Evolutionary conservation across 23 tunicate species (phyloP).

Genomic region (Oikopleura albicans): DNA sequence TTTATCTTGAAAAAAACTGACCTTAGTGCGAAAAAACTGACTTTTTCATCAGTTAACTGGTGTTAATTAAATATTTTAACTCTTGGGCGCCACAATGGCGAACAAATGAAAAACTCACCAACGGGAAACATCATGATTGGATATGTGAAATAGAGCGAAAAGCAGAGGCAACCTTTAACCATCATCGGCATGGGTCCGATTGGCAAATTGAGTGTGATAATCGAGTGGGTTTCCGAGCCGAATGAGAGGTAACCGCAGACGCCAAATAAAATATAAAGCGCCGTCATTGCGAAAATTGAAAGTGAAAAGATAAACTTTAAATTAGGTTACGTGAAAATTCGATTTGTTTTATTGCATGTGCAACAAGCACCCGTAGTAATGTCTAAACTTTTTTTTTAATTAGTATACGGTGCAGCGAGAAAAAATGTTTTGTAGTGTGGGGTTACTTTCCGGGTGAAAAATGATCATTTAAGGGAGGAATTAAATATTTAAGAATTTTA

Average conservation of each 20-base stretch:
- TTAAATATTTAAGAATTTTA: too few species aligned
- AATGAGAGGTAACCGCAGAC: conserved; percentile 93
- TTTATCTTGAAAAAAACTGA: too few species aligned
- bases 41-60: too few species aligned
- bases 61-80: too few species aligned
- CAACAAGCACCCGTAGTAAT: background rate
- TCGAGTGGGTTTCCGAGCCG: conserved; percentile 70
- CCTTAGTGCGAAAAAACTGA: too few species aligned
- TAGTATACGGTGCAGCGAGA: background rate
- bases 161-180: conserved; percentile 79
- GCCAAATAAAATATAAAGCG: conserved; percentile 74
- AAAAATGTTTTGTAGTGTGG: too few species aligned
- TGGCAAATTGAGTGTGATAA: conserved; percentile 80
- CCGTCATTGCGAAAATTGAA: conserved; percentile 26
- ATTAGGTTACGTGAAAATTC: conserved; percentile 19
- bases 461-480: too few species aligned
- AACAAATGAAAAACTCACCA: too few species aligned
- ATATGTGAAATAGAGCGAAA: conserved; percentile 75
- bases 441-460: too few species aligned
- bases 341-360: conserved; percentile 37
- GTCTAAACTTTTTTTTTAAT: background rate
- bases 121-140: conserved; percentile 98
- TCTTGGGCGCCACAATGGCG: too few species aligned
- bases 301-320: background rate
- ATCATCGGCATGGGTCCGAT: conserved; percentile 65